Percentiles rank a stretch among this genome's conserved stretches.
Evolutionary conservation across 2,888 invertebrate genomes (phyloP).

Genomic region (Pecten maximus): DNA sequence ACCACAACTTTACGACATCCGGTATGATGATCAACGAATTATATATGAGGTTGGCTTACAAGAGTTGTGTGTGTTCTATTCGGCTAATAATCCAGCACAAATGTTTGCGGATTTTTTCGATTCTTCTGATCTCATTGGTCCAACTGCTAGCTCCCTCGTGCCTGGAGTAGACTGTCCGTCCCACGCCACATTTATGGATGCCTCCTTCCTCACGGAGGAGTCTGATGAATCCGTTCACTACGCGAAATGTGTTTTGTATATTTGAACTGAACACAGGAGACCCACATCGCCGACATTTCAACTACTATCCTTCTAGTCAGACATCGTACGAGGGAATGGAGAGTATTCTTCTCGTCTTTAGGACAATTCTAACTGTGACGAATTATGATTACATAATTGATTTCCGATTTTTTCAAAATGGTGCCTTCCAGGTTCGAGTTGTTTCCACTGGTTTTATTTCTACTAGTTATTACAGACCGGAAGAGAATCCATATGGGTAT

Average conservation of each 20-base stretch:
- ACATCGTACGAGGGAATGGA: slow-evolving; percentile 71
- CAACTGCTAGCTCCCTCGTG: slow-evolving; percentile 61
- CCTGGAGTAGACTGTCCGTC: slow-evolving; percentile 76
- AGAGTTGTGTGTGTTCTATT: slow-evolving; percentile 74
- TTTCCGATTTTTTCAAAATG: slow-evolving; percentile 73
- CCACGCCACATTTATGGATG: no score
- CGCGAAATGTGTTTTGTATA: slow-evolving; percentile 66
- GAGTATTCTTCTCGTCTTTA: slow-evolving; percentile 67
- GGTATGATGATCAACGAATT: slow-evolving; percentile 70
- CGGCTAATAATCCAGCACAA: slow-evolving; percentile 65
- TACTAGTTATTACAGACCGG: slow-evolving; percentile 36
- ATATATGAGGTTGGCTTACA: no score
- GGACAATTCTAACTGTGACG: slow-evolving; percentile 66
- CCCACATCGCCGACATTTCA: slow-evolving; percentile 70
- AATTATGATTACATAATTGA: slow-evolving; percentile 78
- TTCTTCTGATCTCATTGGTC: slow-evolving; percentile 67
- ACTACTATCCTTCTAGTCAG: slow-evolving; percentile 8
- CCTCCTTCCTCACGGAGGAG: slow-evolving; percentile 52
- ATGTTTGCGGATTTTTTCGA: slow-evolving; percentile 72
- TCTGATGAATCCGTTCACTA: slow-evolving; percentile 41
- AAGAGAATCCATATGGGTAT: slow-evolving; percentile 53
- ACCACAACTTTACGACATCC: slow-evolving; percentile 70
- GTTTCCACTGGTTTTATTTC: slow-evolving; percentile 72
- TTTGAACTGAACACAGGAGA: slow-evolving; percentile 71
- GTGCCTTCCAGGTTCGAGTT: slow-evolving; percentile 66